Base-by-base conservation (phyloP, 2,888 invertebrate species). In the Agrochola lychnidis region DNA sequence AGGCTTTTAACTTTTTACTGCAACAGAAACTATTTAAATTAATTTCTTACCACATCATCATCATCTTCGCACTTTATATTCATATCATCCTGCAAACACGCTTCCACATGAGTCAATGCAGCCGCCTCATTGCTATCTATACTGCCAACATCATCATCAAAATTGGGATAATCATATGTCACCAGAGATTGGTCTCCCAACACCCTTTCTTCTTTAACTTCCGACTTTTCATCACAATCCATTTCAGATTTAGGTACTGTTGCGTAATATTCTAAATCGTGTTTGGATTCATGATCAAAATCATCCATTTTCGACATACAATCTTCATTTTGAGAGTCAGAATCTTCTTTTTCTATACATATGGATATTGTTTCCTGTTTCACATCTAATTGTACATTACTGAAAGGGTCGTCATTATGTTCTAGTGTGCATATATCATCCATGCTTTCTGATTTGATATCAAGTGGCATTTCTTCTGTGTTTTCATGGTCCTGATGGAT, bases 91-190 rank as follows among this genome's bases (percentile, higher is more conserved):
- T 93, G 93, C 68, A 96, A 83, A 84, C 96, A 96, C 0, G 95
- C 92, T 74, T 96, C 96, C 0, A 96, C 96, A 76, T 94, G 94
- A 22, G 92, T 93, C 45, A 96, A 84, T 0, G 95, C 96, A 0
- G 89, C 86, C 0, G 94, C 94, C 6, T 96, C 95, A 81, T 92
- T 92, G 76, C 96, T 96, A 48, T 95, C 95, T 88, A 95, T 93
- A 76, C 95, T 96, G 42, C 62, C 75, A 22, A 63, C 69, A 59
- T 95, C 95, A 61, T 95, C 95, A 81, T 94, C 94, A 82, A 93
- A 93, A 73, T 89, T 91, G 0, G 94, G 93, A 86, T 93, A 95
- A 73, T 94, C 94, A 89, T 93, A 94, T 0, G 92, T 88, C 3
- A 93, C 91, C 10, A 92, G 62, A 19, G 90, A 87, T 63, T 92